Conservation (phyloP, 1,140 invertebrate species). For the Drosophila chauvacae region DNA sequence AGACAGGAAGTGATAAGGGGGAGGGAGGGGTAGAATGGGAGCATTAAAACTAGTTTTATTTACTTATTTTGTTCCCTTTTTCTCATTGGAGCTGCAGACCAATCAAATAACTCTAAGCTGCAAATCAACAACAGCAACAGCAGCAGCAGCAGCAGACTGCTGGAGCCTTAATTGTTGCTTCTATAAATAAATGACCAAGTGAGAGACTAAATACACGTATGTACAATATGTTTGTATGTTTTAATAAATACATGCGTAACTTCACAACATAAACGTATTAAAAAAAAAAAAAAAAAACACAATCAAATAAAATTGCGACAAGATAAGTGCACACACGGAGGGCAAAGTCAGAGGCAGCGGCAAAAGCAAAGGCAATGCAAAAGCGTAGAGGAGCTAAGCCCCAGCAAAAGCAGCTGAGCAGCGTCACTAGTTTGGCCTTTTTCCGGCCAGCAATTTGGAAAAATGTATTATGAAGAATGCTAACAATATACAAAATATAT, state of each 20-base stretch:
- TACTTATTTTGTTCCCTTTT: not conserved
- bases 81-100: not conserved
- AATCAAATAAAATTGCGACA: slow-evolving; percentile 39
- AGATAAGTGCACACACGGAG: slow-evolving; percentile 25
- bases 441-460: not conserved
- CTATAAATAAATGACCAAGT: slow-evolving; percentile 43
- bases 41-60: slow-evolving; percentile 65
- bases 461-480: not conserved
- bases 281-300: slow-evolving; percentile 49
- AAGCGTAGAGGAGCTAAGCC: slow-evolving; percentile 9
- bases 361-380: slow-evolving; percentile 1
- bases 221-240: not conserved
- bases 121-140: not conserved
- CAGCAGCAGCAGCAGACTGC: not conserved
- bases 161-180: slow-evolving; percentile 33
- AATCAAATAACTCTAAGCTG: slow-evolving; percentile 30
- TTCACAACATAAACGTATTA: slow-evolving; percentile 26
- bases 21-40: too few species aligned
- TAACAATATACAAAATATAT: not conserved
- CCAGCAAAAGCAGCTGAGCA: slow-evolving; percentile 1
- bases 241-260: not conserved
- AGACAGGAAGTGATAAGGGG: not conserved
- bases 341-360: slow-evolving; percentile 2
- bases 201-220: slow-evolving; percentile 16
- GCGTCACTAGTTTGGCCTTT: not conserved